These are phyloP conservation scores for Caerostris darwini DNA, from an alignment of 1,140 invertebrate species.

Conservation along the genomic window DNA sequence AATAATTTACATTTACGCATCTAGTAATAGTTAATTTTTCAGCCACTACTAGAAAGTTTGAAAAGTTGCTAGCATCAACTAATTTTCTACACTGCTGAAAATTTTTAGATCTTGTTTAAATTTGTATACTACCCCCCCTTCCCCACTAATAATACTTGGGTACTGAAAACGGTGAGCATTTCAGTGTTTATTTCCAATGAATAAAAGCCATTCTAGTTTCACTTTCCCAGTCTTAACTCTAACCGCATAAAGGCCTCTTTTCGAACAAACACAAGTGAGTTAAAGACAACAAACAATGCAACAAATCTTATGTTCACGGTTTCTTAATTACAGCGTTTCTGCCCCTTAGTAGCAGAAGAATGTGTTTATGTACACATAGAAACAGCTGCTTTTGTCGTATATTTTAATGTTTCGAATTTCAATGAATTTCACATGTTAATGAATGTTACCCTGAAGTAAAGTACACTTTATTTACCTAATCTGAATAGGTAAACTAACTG, in stretches of 20 bases:
- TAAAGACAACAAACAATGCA: background rate
- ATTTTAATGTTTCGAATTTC: background rate
- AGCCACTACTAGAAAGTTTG: no score
- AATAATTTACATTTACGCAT: no score
- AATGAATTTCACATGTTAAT: background rate
- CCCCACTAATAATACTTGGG: background rate
- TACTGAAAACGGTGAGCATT: background rate
- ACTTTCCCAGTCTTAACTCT: background rate
- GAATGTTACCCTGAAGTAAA: background rate
- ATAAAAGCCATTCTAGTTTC: background rate
- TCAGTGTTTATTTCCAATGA: background rate
- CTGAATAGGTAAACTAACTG: background rate
- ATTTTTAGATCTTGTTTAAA: background rate
- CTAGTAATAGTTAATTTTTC: no score
- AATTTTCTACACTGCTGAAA: no score
- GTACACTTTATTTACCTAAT: background rate
- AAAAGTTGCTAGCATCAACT: no score
- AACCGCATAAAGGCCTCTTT: background rate
- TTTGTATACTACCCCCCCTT: background rate
- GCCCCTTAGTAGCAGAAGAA: background rate
- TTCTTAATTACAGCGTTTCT: background rate
- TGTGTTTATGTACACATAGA: background rate
- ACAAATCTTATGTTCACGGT: slow-evolving; percentile 6
- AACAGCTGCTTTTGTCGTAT: slow-evolving; percentile 11
- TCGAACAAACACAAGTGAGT: background rate